These are phyloP conservation scores for Streblospio benedicti DNA, from an alignment of 1,140 invertebrate species.

Conservation along the genomic window DNA sequence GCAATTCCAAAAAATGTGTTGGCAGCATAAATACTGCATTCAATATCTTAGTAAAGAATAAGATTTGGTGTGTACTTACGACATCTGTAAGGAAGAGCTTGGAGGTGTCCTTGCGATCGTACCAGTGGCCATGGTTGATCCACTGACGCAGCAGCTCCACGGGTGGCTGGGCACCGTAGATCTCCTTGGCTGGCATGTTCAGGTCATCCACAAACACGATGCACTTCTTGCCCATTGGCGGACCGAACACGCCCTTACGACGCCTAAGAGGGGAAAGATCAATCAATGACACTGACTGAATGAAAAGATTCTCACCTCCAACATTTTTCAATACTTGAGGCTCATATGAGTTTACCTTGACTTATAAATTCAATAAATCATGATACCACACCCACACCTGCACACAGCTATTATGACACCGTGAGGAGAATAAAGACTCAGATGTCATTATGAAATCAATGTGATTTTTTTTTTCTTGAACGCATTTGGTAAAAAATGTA, in stretches of 20 bases:
- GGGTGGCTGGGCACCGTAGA: conserved; percentile 48
- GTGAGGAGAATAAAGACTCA: too few relatives aligned
- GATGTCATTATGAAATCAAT: too few relatives aligned
- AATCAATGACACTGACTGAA: neutral
- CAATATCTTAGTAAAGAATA: too few relatives aligned
- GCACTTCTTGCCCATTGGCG: conserved; percentile 47
- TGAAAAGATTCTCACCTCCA: neutral
- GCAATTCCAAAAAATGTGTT: too few relatives aligned
- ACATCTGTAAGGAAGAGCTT: conserved; percentile 45
- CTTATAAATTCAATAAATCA: too few relatives aligned
- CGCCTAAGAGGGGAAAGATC: conserved; percentile 49
- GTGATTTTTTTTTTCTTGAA: too few relatives aligned
- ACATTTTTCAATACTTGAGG: too few relatives aligned
- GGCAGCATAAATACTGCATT: too few relatives aligned
- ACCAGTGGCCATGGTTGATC: conserved; percentile 48
- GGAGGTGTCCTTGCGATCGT: conserved; percentile 47
- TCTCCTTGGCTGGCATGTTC: conserved; percentile 49
- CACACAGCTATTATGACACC: too few relatives aligned
- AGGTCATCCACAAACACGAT: conserved; percentile 49
- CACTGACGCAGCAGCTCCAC: conserved; percentile 48
- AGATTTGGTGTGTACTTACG: conserved; percentile 50
- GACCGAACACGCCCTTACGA: conserved; percentile 47
- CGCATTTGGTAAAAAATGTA: too few relatives aligned
- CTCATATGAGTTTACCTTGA: too few relatives aligned
- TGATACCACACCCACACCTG: too few relatives aligned